Percentiles rank a stretch among this genome's conserved stretches.
Conservation (phyloP, 2,113 vertebrate species). For the Labeo rohita region DNA sequence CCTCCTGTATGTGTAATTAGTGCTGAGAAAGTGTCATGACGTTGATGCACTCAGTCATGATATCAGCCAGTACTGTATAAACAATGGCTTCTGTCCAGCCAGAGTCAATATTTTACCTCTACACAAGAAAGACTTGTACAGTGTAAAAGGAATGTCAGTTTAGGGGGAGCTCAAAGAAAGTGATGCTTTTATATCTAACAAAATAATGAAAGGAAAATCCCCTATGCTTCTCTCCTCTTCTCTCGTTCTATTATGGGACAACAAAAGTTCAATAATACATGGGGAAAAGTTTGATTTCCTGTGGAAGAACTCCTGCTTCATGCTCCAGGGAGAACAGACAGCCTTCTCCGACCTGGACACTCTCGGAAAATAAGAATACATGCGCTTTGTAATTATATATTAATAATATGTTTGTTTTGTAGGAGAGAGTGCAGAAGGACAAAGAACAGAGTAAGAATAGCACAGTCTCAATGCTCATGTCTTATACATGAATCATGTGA, state of each 20-base stretch:
- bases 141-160: slow-evolving; percentile 11
- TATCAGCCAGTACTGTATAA: background rate
- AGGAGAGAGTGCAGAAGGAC: slow-evolving; percentile 9
- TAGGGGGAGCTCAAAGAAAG: background rate
- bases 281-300: slow-evolving; percentile 56
- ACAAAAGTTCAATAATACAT: slow-evolving; percentile 73
- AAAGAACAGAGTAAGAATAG: slow-evolving; percentile 25
- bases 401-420: slow-evolving; percentile 31
- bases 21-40: background rate
- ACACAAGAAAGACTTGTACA: slow-evolving; percentile 14
- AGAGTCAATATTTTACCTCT: background rate
- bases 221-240: background rate
- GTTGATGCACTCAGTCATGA: background rate
- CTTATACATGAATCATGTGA: slow-evolving; percentile 57
- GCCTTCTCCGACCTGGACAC: slow-evolving; percentile 39
- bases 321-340: slow-evolving; percentile 48
- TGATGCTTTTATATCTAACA: slow-evolving; percentile 33
- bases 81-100: slow-evolving; percentile 18
- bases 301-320: slow-evolving; percentile 6
- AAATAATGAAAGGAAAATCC: slow-evolving; percentile 37
- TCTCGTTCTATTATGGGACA: slow-evolving; percentile 64
- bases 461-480: slow-evolving; percentile 44
- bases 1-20: background rate
- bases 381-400: slow-evolving; percentile 31
- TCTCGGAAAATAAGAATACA: slow-evolving; percentile 30